Evolutionary conservation across 2,797 vertebrate genomes (phyloP).

Genomic region (Sebastolobus altivelis): DNA sequence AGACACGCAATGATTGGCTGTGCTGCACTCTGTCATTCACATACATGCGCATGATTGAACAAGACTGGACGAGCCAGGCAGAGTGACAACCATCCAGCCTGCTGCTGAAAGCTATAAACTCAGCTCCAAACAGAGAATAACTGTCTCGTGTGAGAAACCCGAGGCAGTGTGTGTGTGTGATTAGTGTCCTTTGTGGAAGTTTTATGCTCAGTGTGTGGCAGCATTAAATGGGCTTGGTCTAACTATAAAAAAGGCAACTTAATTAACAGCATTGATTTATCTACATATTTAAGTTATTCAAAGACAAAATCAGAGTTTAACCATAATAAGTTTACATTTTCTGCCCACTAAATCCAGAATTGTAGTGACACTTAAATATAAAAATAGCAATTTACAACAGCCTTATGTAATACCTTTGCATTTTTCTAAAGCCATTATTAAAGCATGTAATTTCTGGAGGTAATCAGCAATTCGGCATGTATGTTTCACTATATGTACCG

Average conservation of each 20-base stretch:
- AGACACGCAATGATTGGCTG: constrained; percentile 56
- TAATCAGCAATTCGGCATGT: no score
- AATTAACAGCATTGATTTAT: constrained; percentile 1
- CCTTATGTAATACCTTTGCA: neutral
- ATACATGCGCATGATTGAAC: constrained; percentile 61
- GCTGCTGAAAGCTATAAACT: constrained; percentile 45
- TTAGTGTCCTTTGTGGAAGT: neutral
- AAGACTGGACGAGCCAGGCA: constrained; percentile 41
- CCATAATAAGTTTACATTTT: neutral
- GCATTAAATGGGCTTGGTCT: neutral
- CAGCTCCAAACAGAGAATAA: constrained; percentile 11
- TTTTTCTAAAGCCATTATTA: neutral
- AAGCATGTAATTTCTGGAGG: neutral
- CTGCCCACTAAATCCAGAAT: neutral
- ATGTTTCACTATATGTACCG: no score
- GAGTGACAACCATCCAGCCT: constrained; percentile 56
- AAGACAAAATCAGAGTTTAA: neutral
- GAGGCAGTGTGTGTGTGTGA: neutral
- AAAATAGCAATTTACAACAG: neutral
- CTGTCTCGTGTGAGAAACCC: neutral
- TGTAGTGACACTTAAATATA: neutral
- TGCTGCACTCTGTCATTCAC: constrained; percentile 61
- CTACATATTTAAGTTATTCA: neutral
- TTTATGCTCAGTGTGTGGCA: neutral
- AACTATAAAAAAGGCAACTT: neutral